A percentile compares a stretch with the other conserved stretches of the same genome.
These are phyloP conservation scores for Orientallactaga sibirica DNA, from an alignment of 2,797 vertebrate species.

Conservation along the genomic window DNA sequence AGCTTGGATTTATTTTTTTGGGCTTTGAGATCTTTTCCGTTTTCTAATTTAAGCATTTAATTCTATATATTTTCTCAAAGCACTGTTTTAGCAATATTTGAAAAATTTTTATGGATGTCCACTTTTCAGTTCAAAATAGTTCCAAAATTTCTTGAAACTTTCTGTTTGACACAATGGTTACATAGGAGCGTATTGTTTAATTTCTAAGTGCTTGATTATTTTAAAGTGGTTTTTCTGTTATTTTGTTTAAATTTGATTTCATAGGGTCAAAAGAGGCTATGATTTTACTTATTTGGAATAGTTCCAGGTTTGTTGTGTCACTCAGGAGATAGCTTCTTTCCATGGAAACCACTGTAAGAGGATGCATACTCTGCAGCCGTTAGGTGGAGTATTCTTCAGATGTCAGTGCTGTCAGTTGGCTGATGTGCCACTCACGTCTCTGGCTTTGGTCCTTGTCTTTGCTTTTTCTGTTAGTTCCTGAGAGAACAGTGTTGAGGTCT, in stretches of 20 bases:
- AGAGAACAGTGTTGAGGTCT: background rate
- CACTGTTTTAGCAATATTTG: background rate
- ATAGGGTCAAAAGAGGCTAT: background rate
- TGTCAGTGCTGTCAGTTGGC: background rate
- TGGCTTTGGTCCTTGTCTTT: background rate
- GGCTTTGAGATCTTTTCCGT: background rate
- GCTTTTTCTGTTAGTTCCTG: background rate
- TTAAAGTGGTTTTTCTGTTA: background rate
- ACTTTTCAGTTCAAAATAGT: background rate
- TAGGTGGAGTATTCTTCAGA: background rate
- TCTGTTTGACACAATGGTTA: background rate
- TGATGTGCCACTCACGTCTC: background rate
- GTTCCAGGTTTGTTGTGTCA: background rate
- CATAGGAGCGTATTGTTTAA: background rate
- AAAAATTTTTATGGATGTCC: background rate
- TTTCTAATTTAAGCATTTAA: constrained; percentile 1
- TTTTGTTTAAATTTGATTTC: background rate
- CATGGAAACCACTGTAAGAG: background rate
- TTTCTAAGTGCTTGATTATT: background rate
- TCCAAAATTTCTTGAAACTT: background rate
- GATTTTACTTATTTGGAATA: constrained; percentile 4
- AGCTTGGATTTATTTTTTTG: background rate
- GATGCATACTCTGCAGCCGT: background rate
- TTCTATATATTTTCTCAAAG: background rate
- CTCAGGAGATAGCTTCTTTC: background rate